Evolutionary conservation across 2,113 vertebrate genomes (phyloP).

Genomic region (Hippocampus comes): DNA sequence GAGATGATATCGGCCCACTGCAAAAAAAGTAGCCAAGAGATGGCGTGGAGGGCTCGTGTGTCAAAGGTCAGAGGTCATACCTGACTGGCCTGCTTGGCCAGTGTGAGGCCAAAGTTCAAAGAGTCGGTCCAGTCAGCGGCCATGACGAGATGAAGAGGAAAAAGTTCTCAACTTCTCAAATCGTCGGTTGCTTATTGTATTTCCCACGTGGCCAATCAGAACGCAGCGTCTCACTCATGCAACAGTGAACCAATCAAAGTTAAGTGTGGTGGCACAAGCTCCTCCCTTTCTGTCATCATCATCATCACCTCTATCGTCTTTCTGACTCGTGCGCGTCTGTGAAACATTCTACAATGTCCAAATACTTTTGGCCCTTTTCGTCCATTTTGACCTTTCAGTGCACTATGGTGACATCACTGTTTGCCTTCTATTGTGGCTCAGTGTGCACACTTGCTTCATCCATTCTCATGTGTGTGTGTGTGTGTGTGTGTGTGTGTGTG

Average conservation of each 20-base stretch:
- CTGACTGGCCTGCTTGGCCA: constrained; percentile 40
- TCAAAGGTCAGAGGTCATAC: constrained; percentile 22
- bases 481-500: background rate
- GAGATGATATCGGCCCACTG: no score
- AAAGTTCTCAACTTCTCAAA: background rate
- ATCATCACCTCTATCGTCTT: background rate
- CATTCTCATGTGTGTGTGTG: background rate
- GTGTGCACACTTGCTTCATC: no score
- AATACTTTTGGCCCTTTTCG: background rate
- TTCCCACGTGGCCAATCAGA: constrained; percentile 29
- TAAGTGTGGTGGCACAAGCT: background rate
- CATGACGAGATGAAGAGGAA: constrained; percentile 19
- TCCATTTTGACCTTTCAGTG: background rate
- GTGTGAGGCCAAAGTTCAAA: constrained; percentile 38
- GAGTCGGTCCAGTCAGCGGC: constrained; percentile 37
- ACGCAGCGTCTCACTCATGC: background rate
- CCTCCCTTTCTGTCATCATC: background rate
- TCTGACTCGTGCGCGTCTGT: background rate
- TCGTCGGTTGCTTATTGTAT: background rate
- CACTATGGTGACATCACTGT: background rate
- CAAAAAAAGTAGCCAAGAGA: no score
- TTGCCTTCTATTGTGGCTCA: background rate
- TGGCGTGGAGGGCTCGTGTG: no score
- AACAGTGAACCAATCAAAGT: constrained; percentile 11
- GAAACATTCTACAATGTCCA: background rate